These are phyloP conservation scores for Galaxea fascicularis DNA, from an alignment of 92 coral and sea anemone species.

Conservation along the genomic window DNA sequence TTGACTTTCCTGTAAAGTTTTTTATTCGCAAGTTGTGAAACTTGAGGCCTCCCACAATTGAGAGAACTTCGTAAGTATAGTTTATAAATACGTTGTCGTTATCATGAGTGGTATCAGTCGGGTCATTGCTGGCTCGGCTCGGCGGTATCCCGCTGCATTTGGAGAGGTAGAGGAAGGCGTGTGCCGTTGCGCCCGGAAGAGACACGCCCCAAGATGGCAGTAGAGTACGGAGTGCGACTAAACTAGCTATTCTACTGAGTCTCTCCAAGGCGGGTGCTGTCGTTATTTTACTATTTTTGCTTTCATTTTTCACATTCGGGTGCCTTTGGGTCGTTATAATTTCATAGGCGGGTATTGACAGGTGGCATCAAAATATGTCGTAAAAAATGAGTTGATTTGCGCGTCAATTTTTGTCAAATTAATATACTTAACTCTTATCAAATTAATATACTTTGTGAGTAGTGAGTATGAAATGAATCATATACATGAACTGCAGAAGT, in stretches of 20 bases:
- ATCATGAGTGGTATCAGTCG: neutral
- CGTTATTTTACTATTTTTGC: neutral
- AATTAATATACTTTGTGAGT: too few relatives aligned
- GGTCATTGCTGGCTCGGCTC: neutral
- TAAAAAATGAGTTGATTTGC: too few relatives aligned
- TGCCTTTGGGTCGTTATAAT: too few relatives aligned
- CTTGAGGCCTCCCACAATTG: neutral
- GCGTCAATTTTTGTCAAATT: too few relatives aligned
- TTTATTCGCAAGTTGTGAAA: neutral
- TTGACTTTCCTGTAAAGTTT: neutral
- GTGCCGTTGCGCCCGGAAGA: too few relatives aligned
- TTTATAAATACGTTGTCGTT: neutral
- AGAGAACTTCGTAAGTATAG: neutral
- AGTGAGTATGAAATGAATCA: too few relatives aligned
- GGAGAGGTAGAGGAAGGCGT: neutral
- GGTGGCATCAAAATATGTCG: too few relatives aligned
- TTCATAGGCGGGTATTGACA: too few relatives aligned
- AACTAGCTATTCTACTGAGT: neutral
- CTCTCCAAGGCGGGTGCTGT: slow-evolving; percentile 13
- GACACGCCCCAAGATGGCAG: too few relatives aligned
- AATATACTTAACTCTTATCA: too few relatives aligned
- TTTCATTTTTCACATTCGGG: neutral
- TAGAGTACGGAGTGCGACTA: neutral
- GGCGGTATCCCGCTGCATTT: neutral
- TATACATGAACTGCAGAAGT: too few relatives aligned